Conservation (phyloP, 2,888 invertebrate species). For the Tipula lateralis region DNA sequence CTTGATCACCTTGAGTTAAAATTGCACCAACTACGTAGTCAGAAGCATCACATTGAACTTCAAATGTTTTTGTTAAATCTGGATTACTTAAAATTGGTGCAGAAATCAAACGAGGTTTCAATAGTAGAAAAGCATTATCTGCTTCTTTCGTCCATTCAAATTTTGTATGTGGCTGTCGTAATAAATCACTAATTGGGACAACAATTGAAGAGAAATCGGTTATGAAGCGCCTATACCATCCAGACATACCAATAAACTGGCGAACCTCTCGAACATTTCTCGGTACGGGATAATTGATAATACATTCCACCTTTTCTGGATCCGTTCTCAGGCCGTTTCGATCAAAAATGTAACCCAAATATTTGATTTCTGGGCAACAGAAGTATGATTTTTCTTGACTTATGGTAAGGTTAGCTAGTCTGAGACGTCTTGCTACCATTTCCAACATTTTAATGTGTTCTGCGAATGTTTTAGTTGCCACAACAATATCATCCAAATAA, state of each 20-base stretch:
- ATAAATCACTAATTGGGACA: neutral
- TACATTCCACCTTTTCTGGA: neutral
- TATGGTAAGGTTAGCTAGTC: neutral
- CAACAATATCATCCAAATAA: neutral
- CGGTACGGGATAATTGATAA: neutral
- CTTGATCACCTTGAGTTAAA: neutral
- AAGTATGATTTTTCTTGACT: neutral
- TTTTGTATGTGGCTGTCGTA: neutral
- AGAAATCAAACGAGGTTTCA: neutral
- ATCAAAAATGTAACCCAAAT: neutral
- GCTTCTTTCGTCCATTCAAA: neutral
- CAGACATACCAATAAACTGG: no score
- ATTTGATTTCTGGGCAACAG: neutral
- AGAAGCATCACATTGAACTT: neutral
- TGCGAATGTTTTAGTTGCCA: neutral
- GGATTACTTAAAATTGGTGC: neutral
- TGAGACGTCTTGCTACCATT: neutral
- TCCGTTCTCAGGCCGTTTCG: neutral
- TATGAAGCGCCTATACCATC: neutral
- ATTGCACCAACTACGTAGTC: neutral
- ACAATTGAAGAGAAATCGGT: neutral
- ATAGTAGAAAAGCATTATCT: neutral
- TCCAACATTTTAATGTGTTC: neutral
- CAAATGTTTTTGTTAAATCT: neutral
- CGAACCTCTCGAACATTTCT: no score